Evolutionary conservation across 2,888 invertebrate species (phyloP).

Genomic region (Lymantria dispar): DNA sequence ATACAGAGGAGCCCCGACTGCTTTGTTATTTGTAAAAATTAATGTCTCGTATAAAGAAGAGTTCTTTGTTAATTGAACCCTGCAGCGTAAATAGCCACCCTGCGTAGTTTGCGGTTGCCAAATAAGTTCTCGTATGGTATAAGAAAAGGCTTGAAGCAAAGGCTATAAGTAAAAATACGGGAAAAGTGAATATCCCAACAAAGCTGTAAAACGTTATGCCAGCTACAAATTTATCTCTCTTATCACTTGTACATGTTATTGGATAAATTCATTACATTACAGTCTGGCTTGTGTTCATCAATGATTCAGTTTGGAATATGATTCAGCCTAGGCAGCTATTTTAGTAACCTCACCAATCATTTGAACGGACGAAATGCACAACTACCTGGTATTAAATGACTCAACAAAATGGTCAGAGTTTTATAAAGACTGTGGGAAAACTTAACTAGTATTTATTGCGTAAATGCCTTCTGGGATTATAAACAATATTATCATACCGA

Average conservation of each 20-base stretch:
- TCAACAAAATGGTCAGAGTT: constrained; percentile 6
- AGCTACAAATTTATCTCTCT: neutral
- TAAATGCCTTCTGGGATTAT: no score
- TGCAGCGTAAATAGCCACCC: no score
- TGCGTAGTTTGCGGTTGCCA: no score
- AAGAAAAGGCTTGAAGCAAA: no score
- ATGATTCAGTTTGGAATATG: constrained; percentile 38
- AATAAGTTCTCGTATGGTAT: no score
- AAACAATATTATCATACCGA: no score
- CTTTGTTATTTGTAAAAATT: no score
- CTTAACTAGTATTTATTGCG: neutral
- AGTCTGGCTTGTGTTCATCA: constrained; percentile 28
- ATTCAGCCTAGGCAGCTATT: constrained; percentile 38
- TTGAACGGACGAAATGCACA: constrained; percentile 12
- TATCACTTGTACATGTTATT: constrained; percentile 6
- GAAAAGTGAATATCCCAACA: no score
- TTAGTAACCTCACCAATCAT: constrained; percentile 27
- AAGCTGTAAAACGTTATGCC: neutral
- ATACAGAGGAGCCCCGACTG: no score
- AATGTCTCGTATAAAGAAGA: no score
- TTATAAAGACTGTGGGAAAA: neutral
- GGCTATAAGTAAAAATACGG: no score
- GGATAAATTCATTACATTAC: constrained; percentile 23
- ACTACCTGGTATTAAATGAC: constrained; percentile 20
- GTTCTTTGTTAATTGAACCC: no score